These are phyloP conservation scores for Microcebus griseorufus DNA, from an alignment of 2,113 vertebrate genomes.

Conservation along the genomic window DNA sequence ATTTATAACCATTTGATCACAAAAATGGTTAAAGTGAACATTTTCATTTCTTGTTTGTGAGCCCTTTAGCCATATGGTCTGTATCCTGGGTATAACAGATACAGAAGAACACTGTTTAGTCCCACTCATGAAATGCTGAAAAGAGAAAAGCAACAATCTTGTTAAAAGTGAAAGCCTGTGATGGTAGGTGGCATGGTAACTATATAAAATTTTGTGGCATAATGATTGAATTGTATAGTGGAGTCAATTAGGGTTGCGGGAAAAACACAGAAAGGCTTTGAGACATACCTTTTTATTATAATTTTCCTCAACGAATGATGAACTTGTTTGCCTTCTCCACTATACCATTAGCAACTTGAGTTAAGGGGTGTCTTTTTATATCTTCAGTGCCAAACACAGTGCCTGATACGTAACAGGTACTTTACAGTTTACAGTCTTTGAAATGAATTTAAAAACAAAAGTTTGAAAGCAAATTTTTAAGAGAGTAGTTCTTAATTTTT, in stretches of 20 bases:
- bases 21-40: neutral
- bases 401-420: neutral
- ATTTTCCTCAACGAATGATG: neutral
- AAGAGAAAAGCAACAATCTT: neutral
- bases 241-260: neutral
- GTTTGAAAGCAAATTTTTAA: conserved; percentile 30
- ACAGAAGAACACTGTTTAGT: neutral
- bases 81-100: neutral
- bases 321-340: neutral
- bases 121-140: neutral
- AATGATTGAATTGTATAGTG: neutral
- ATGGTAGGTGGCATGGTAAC: neutral
- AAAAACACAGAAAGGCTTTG: neutral
- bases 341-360: neutral
- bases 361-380: neutral
- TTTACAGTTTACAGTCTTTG: neutral
- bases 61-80: neutral
- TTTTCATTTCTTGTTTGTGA: conserved; percentile 1
- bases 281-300: neutral
- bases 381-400: neutral
- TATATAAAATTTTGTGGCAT: neutral
- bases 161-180: conserved; percentile 22
- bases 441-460: conserved; percentile 12
- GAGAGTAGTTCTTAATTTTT: neutral
- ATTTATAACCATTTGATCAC: conserved; percentile 9